These are phyloP conservation scores for Aegotheles bennettii DNA, from an alignment of 2,113 vertebrate species.

Conservation along the genomic window DNA sequence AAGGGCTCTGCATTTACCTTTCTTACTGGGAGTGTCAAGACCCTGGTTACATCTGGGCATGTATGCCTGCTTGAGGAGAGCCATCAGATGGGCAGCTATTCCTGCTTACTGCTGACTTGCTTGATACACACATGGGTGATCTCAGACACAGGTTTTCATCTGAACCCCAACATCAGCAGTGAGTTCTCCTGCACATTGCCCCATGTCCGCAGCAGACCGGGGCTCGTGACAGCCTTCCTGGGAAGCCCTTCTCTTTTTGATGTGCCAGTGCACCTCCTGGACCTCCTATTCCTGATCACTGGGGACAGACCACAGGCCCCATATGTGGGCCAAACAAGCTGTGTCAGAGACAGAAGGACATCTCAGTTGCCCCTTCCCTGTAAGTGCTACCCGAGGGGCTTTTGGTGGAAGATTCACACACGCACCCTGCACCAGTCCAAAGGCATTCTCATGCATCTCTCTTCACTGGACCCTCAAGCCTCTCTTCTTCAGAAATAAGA, in stretches of 20 bases:
- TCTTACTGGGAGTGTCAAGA: background rate
- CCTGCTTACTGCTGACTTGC: background rate
- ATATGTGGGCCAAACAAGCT: background rate
- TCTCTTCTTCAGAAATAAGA: background rate
- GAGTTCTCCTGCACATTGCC: background rate
- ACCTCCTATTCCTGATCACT: accelerated
- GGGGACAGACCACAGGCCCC: background rate
- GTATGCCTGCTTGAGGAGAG: accelerated
- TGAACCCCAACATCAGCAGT: background rate
- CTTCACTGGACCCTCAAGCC: background rate
- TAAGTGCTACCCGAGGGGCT: background rate
- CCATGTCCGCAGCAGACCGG: accelerated
- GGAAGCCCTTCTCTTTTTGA: background rate
- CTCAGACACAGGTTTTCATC: background rate
- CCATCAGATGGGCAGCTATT: background rate
- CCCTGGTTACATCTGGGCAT: accelerated
- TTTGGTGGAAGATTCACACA: background rate
- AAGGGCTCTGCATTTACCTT: background rate
- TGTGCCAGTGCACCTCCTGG: background rate
- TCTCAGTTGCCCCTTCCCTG: background rate
- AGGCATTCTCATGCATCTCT: background rate
- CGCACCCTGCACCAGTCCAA: background rate
- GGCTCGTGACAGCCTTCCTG: accelerated
- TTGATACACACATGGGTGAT: accelerated
- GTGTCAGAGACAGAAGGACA: background rate